Evolutionary conservation across 2,113 vertebrate genomes (phyloP), one percentile per base, ranked within the genome.

Genomic region (Delphinus delphis): DNA sequence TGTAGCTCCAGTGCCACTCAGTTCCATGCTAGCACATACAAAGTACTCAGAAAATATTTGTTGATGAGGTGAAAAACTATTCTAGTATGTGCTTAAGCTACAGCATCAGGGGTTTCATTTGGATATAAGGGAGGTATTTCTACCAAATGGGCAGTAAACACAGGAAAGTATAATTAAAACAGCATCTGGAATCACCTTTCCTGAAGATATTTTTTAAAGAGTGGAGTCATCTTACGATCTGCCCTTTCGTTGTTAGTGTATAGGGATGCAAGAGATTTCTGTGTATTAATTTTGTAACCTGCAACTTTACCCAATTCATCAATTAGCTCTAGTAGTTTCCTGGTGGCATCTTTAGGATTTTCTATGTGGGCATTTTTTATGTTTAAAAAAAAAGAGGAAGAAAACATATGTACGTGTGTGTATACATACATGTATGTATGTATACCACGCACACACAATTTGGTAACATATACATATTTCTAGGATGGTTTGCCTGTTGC

Each of bases 201-300:
- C 71, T 90, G 41, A 95, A 89, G 31, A 62, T 80, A 58, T 14
- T 62, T 83, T 94, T 95, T 89, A 18, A 93, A 47, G 53, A 68
- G 44, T 47, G 86, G 50, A 80, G 70, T 80, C 74, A 79, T 55
- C 58, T 74, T 86, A 73, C 5, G 23, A 86, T n/a, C 53, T 53
- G 53, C 53, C 53, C 53, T 53, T 53, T 53, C 53, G 0, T 53
- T 53, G 53, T 53, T 53, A 53, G 53, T 53, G 53, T 53, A 53
- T 18, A 53, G 15, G 53, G 0, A 53, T 53, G 53, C 5, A 53
- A 53, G 53, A 53, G 15, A 53, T 17, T 18, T 53, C 53, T 53
- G 53, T 17, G 53, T 18, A 53, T 53, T 18, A 53, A 53, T 53
- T 53, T 53, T 53, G 15, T 53, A 53, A 2, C 53, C 53, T 53